Conservation (phyloP, 1,140 invertebrate genomes). For the Cheumatopsyche charites region DNA sequence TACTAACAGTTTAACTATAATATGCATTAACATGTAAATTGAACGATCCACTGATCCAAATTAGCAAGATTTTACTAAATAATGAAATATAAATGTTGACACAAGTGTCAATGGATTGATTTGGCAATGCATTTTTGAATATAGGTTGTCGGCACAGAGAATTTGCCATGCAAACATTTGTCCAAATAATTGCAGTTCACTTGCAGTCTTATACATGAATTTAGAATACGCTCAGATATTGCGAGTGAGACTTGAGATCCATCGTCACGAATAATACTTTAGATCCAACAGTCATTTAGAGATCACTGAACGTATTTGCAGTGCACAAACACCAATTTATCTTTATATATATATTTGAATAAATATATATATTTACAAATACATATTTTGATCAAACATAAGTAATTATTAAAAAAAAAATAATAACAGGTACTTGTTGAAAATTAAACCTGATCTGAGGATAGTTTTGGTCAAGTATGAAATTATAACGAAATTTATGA, state of each 20-base stretch:
- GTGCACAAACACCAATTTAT: too few relatives aligned
- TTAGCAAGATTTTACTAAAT: too few relatives aligned
- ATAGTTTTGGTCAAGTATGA: too few relatives aligned
- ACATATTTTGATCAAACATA: too few relatives aligned
- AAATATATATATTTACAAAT: background rate
- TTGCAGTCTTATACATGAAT: slow-evolving; percentile 13
- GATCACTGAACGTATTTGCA: background rate
- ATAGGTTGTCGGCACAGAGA: slow-evolving; percentile 2
- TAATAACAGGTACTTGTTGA: too few relatives aligned
- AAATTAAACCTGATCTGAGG: too few relatives aligned
- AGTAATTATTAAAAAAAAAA: too few relatives aligned
- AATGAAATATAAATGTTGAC: too few relatives aligned
- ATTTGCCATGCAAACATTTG: background rate
- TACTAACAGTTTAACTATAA: too few relatives aligned
- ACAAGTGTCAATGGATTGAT: background rate
- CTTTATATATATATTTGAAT: background rate
- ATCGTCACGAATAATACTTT: background rate
- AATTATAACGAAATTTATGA: too few relatives aligned
- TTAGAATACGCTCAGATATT: slow-evolving; percentile 11
- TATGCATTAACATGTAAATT: too few relatives aligned
- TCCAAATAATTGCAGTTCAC: background rate
- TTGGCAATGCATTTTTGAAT: slow-evolving; percentile 15
- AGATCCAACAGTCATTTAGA: background rate
- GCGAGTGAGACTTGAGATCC: background rate
- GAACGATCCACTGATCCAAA: too few relatives aligned